Evolutionary conservation across 2,113 vertebrate genomes (phyloP).

Genomic region (Eublepharis macularius): DNA sequence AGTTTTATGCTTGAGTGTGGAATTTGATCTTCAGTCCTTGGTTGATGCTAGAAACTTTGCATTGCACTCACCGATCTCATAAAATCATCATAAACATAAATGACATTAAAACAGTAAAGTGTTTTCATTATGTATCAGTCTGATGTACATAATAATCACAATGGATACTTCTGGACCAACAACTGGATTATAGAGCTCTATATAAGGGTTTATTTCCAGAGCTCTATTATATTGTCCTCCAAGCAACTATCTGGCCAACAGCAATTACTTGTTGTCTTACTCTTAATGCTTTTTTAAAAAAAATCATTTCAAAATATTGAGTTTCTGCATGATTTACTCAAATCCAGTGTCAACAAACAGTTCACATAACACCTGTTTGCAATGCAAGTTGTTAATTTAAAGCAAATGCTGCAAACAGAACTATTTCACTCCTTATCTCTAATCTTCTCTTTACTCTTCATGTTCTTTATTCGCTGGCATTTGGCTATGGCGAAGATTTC

Average conservation of each 20-base stretch:
- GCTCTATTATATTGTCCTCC: not conserved
- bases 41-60: too few species aligned
- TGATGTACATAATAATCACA: not conserved
- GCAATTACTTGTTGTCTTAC: not conserved
- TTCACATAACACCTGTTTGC: not conserved
- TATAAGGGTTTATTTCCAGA: not conserved
- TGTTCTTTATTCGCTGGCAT: not conserved
- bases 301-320: too few species aligned
- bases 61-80: too few species aligned
- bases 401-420: not conserved
- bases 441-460: not conserved
- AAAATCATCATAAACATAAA: not conserved
- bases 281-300: too few species aligned
- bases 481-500: not conserved
- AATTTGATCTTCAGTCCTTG: too few species aligned
- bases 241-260: too few species aligned
- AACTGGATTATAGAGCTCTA: not conserved
- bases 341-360: not conserved
- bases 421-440: not conserved
- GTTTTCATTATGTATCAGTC: not conserved
- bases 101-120: not conserved
- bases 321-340: not conserved
- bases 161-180: not conserved
- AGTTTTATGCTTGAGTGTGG: too few species aligned
- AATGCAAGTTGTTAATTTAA: not conserved